Evolutionary conservation across 2,113 vertebrate species (phyloP), one percentile per base, ranked within the genome.

Genomic region (Phylloscopus trochilus): DNA sequence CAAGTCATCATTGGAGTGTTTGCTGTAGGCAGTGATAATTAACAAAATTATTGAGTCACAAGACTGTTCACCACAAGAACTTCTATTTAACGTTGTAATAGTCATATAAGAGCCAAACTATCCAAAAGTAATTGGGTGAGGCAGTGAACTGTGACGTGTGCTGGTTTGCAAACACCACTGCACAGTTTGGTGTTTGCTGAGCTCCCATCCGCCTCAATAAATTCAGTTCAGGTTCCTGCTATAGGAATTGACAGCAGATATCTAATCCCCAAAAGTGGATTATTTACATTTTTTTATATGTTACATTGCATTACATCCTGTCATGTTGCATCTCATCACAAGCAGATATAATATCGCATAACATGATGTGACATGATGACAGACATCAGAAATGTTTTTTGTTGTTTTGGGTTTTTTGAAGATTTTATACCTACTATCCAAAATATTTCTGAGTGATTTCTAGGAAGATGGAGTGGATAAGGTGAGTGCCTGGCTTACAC

Each of bases 231-330:
- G 92, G 90, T 83, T 90, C 70, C 31, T 66, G 80, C 96, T 94
- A 96, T 94, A 97, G 95, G 96, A 98, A 97, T 96, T 98, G 98
- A 98, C 97, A 98, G 96, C 94, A 96, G 97, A 97, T 98, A 98
- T 93, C 97, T 97, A 97, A 98, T 97, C 96, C 94, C 66, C 83
- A 97, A 97, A 98, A 98, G 97, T 97, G 82, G 97, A 98, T 96
- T 98, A 98, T 98, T 98, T 98, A 98, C 97, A 98, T 98, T 98
- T 98, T 97, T 98, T 98, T 97, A 98, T 98, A 98, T 26, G 92
- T 98, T 98, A 97, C 97, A 97, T 98, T 97, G 96, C 96, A 97
- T 98, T 98, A 97, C 95, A 79, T 95, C 97, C 96, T 98, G 97
- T 98, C 98, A 97, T 56, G 89, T 87, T 96, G 91, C 68, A 96